Conservation (phyloP, 2,888 invertebrate genomes). For the Oscheius onirici region DNA sequence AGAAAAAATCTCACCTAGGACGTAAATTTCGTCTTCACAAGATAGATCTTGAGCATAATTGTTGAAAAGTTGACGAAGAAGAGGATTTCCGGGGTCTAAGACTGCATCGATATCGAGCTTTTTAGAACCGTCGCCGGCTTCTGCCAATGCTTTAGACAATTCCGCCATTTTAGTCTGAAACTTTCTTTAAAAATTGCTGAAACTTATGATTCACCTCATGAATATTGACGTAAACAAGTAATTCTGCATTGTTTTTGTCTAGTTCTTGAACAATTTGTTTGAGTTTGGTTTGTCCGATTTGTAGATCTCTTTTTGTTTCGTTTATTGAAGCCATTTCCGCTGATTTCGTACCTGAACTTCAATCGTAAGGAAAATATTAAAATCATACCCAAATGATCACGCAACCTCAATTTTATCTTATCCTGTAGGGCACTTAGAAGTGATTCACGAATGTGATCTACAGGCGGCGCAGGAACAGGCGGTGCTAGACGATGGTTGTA, state of each 20-base stretch:
- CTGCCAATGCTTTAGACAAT: constrained; percentile 82
- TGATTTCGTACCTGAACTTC: constrained; percentile 60
- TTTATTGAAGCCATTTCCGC: constrained; percentile 89
- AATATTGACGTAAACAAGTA: constrained; percentile 41
- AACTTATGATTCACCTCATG: constrained; percentile 11
- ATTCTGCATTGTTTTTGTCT: constrained; percentile 55
- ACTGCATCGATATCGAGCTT: constrained; percentile 36
- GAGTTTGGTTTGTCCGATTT: constrained; percentile 73
- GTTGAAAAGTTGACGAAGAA: constrained; percentile 63
- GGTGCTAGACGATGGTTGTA: constrained; percentile 11
- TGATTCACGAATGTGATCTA: constrained; percentile 90
- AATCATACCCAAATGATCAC: constrained; percentile 82
- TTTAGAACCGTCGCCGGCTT: constrained; percentile 62
- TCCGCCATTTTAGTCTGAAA: constrained; percentile 85
- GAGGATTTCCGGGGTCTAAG: constrained; percentile 47
- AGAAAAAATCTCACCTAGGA: constrained; percentile 82
- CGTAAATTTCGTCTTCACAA: constrained; percentile 96
- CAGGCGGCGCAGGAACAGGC: constrained; percentile 32
- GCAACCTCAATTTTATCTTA: constrained; percentile 85
- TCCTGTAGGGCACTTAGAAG: constrained; percentile 93
- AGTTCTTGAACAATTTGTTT: constrained; percentile 60
- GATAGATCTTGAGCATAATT: constrained; percentile 86
- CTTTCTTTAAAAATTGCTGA: not conserved
- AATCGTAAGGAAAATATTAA: not conserved
- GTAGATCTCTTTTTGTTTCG: constrained; percentile 86